These are phyloP conservation scores for Microctonus hyperodae DNA, from an alignment of 2,888 invertebrate species.

Conservation along the genomic window DNA sequence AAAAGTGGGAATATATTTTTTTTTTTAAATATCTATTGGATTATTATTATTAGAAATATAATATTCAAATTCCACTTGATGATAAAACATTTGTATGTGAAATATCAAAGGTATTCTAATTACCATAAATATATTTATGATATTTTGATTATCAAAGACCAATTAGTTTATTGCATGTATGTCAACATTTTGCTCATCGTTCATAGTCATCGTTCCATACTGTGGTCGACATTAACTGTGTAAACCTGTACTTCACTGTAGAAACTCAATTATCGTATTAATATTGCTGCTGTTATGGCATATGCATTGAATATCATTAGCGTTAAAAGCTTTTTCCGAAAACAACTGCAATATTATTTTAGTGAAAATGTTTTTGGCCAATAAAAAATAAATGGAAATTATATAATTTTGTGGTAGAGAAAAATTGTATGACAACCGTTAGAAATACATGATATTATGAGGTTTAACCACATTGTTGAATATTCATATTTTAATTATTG, in stretches of 20 bases:
- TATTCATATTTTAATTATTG: slow-evolving; percentile 53
- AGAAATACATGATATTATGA: background rate
- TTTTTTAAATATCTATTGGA: no score
- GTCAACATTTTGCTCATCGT: background rate
- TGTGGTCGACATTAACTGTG: background rate
- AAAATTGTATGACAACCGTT: no score
- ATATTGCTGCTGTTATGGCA: background rate
- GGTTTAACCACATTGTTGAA: slow-evolving; percentile 36
- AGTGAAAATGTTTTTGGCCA: background rate
- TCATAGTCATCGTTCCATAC: background rate
- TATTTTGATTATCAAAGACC: background rate
- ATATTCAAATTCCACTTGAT: no score
- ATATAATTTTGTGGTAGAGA: background rate
- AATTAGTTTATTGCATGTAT: background rate
- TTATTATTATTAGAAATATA: no score
- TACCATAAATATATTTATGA: background rate
- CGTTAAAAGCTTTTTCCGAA: background rate
- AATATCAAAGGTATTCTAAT: background rate
- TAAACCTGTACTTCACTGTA: background rate
- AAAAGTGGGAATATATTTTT: background rate
- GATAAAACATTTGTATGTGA: background rate
- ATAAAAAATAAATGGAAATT: background rate
- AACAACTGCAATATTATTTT: background rate
- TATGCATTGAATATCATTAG: background rate
- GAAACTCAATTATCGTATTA: background rate